These are phyloP conservation scores for Tapera naevia DNA, from an alignment of 2,797 vertebrate genomes.

Conservation along the genomic window DNA sequence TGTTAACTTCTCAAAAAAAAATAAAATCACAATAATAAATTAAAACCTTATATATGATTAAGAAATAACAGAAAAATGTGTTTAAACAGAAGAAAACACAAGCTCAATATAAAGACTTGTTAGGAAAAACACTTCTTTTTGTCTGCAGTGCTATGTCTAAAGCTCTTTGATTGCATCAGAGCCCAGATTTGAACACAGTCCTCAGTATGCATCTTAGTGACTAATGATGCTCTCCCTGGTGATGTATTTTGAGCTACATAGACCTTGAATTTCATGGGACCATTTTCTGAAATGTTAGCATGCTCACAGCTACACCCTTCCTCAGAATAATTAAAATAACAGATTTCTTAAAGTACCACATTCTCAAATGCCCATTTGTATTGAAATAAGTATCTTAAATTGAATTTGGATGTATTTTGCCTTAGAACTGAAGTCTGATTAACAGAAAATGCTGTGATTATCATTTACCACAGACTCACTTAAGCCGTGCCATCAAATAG, in stretches of 20 bases:
- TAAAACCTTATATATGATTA: not conserved
- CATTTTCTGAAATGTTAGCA: not conserved
- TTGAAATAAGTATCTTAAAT: not conserved
- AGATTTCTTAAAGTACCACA: not conserved
- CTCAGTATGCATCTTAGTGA: not conserved
- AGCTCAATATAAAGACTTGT: not conserved
- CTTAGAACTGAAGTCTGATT: not conserved
- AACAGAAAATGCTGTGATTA: not conserved
- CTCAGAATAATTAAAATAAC: not conserved
- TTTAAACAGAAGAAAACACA: not conserved
- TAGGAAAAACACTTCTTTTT: not conserved
- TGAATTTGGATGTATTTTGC: not conserved
- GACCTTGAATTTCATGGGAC: not conserved
- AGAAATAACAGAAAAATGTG: not conserved
- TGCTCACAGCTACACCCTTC: not conserved
- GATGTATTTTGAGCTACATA: not conserved
- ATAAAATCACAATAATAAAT: not conserved
- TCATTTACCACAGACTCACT: not conserved
- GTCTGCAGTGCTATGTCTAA: not conserved
- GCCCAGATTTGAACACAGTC: not conserved
- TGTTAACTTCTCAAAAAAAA: not conserved
- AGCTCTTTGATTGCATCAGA: rapidly evolving
- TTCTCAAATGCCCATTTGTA: not conserved
- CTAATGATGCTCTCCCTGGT: not conserved
- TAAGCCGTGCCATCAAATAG: not conserved